Conservation (phyloP, 2,888 invertebrate species). For the Amblyjoppa proteus region DNA sequence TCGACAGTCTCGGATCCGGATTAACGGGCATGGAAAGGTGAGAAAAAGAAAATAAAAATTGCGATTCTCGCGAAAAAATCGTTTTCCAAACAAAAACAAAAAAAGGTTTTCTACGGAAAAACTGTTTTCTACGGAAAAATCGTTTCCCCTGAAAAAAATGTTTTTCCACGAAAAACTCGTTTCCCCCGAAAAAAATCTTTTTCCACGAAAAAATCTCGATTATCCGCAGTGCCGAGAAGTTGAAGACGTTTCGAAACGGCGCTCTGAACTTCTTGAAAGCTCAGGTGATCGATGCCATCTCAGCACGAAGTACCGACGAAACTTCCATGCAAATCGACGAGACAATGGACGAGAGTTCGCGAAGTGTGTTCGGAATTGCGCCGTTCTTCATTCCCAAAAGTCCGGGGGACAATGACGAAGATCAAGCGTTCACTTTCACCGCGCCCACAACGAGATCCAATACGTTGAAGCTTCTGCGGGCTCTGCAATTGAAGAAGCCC, state of each 20-base stretch:
- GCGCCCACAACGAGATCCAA: constrained; percentile 94
- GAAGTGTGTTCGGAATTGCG: constrained; percentile 89
- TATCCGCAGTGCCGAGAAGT: constrained; percentile 76
- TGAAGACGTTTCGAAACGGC: constrained; percentile 84
- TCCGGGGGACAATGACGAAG: constrained; percentile 70
- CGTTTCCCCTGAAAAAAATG: constrained; percentile 76
- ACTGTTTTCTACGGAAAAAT: constrained; percentile 70
- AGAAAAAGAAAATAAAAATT: constrained; percentile 84
- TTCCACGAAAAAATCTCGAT: constrained; percentile 11
- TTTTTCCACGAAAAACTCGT: constrained; percentile 77
- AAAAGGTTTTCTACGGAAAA: constrained; percentile 50
- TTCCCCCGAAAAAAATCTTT: not conserved
- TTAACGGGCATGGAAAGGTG: constrained; percentile 90
- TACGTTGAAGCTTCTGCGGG: constrained; percentile 93
- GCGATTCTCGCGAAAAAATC: not conserved
- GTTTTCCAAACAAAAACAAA: not conserved
- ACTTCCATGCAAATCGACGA: constrained; percentile 60
- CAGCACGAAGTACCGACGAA: constrained; percentile 76
- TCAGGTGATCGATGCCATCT: constrained; percentile 79
- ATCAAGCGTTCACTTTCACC: constrained; percentile 89
- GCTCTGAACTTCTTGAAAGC: constrained; percentile 87
- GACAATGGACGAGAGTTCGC: constrained; percentile 73
- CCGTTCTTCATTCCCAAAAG: constrained; percentile 92
- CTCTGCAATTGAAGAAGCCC: constrained; percentile 95
- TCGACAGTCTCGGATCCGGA: constrained; percentile 97